Evolutionary conservation across 2,888 invertebrate genomes (phyloP).

Genomic region (Eutolmus rufibarbis): DNA sequence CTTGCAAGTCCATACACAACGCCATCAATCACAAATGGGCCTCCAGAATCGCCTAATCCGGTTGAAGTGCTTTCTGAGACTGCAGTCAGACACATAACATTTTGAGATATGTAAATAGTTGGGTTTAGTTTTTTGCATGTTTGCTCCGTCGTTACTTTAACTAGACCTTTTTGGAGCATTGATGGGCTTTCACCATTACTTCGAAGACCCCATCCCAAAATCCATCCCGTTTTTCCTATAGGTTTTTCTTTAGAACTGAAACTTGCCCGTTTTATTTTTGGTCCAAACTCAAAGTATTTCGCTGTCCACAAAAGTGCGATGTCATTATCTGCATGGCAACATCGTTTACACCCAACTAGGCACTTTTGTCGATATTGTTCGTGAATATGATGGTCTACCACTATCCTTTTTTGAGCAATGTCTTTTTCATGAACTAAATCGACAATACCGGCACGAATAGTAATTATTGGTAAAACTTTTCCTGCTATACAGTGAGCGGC

Average conservation of each 20-base stretch:
- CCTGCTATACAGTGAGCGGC: conserved; percentile 65
- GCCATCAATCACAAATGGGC: background rate
- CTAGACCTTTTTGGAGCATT: background rate
- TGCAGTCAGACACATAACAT: background rate
- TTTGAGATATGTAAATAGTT: background rate
- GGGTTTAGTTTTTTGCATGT: background rate
- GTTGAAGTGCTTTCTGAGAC: background rate
- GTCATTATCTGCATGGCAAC: background rate
- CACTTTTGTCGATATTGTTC: background rate
- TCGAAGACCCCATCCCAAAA: background rate
- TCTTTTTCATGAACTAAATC: background rate
- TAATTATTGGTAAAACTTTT: background rate
- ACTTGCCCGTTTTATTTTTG: background rate
- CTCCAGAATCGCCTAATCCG: background rate
- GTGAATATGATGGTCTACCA: background rate
- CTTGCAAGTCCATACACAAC: background rate
- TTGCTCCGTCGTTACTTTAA: background rate
- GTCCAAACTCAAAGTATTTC: background rate
- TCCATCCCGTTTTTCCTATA: background rate
- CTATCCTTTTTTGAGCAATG: background rate
- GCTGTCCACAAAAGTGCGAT: background rate
- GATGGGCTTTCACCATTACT: background rate
- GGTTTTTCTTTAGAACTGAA: background rate
- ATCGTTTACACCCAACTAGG: background rate
- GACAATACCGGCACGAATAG: background rate